Evolutionary conservation across 2,797 vertebrate genomes (phyloP), one percentile per base, ranked within the genome.

Genomic region (Stomatorhinus walkeri): DNA sequence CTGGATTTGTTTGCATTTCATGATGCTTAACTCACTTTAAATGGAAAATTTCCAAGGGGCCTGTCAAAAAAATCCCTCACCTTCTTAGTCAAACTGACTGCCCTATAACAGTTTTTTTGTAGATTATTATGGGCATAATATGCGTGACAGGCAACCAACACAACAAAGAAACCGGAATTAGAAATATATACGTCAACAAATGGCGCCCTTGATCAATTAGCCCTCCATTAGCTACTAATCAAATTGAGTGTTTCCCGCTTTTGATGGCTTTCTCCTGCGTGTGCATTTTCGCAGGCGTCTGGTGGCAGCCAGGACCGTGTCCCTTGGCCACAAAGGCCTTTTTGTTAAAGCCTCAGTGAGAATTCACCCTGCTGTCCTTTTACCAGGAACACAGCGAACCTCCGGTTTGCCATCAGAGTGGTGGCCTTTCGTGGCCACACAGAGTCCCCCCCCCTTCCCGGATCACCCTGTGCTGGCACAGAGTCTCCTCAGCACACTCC

Each of bases 311-410:
- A 95, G 94, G 91, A 92, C 94, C 91, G 94, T 93, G 90, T 94
- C 94, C 94, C 92, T 91, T 1, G 88, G 91, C 92, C 93, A 96
- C 96, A 96, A 96, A 96, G 95, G 92, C 93, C 93, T 95, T 96
- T 96, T 95, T 96, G 96, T 96, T 96, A 91, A 88, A 94, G 95
- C 94, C 91, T 72, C 94, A 95, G 95, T 96, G 96, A 96, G 95
- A 96, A 96, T 95, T 95, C 95, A 95, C 94, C 94, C 95, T 94
- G 95, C 95, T 94, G 95, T 95, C 95, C 94, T 95, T 96, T 96
- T 94, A 95, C 95, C 95, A 92, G 95, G 95, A 95, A 96, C 95
- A 96, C 93, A 96, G 93, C 94, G 96, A 96, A 96, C 96, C 95
- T 96, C 96, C 96, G 95, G 95, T 96, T 96, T 87, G 95, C 96